Evolutionary conservation across 2,888 invertebrate genomes (phyloP).

Genomic region (Rhynchonema sp.): DNA sequence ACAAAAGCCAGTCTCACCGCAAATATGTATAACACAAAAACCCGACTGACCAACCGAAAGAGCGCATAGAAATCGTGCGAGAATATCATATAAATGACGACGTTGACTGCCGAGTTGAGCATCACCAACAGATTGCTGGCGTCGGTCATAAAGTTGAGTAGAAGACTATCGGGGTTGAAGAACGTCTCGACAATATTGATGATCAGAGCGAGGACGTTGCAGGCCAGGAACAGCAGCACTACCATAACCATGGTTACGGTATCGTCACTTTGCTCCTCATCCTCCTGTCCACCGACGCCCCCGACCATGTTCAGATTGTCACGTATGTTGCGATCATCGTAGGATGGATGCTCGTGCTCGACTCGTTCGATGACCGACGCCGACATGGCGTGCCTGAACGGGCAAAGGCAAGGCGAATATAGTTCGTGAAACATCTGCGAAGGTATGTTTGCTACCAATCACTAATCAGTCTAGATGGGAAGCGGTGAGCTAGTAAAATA

Average conservation of each 20-base stretch:
- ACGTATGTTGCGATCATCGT: too few relatives aligned
- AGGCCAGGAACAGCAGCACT: slow-evolving; percentile 24
- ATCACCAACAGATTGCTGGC: slow-evolving; percentile 27
- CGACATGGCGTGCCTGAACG: too few relatives aligned
- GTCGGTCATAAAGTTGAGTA: slow-evolving; percentile 23
- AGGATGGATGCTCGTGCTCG: too few relatives aligned
- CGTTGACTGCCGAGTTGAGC: slow-evolving; percentile 26
- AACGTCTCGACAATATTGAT: slow-evolving; percentile 26
- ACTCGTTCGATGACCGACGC: too few relatives aligned
- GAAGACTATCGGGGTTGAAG: slow-evolving; percentile 20
- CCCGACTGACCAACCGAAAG: slow-evolving; percentile 33
- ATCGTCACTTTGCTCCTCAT: slow-evolving; percentile 9
- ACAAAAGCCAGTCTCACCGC: too few relatives aligned
- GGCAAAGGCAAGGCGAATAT: too few relatives aligned
- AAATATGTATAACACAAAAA: too few relatives aligned
- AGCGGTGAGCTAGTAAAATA: too few relatives aligned
- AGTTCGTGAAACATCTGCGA: background rate
- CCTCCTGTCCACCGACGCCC: background rate
- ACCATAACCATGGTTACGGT: slow-evolving; percentile 28
- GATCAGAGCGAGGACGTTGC: slow-evolving; percentile 24
- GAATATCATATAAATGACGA: slow-evolving; percentile 24
- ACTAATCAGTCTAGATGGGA: too few relatives aligned
- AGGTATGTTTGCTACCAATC: background rate
- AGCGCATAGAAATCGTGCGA: slow-evolving; percentile 20
- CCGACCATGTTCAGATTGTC: background rate